phyloP scores from a whole-genome alignment of 92 coral and sea anemone species.

The Actinernus sp. region DNA sequence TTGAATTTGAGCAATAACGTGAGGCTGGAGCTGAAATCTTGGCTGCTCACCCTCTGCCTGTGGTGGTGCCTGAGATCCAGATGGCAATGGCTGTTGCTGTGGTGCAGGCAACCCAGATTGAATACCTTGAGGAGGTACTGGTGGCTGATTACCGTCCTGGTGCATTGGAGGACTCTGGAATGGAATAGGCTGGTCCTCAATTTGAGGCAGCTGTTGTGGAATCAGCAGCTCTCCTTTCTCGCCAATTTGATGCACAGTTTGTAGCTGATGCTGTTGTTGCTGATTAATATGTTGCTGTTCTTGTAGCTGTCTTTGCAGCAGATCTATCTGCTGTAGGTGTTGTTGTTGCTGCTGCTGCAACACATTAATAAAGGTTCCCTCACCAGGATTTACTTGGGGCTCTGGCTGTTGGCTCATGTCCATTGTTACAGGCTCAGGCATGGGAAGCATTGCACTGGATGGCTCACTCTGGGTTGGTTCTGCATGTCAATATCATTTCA shows the following conservation, averaged over 20 bases:
- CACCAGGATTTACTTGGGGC: too few species aligned
- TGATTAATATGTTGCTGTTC: constrained; percentile 91
- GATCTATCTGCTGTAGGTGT: constrained; percentile 85
- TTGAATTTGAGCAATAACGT: constrained; percentile 96
- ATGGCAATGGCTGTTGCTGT: constrained; percentile 6
- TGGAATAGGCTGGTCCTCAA: constrained; percentile 7
- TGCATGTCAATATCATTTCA: too few species aligned
- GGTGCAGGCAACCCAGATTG: too few species aligned
- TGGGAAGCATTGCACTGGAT: too few species aligned
- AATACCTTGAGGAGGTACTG: too few species aligned
- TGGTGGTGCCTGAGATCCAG: constrained; percentile 10
- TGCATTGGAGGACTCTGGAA: constrained; percentile 31
- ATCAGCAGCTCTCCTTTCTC: constrained; percentile 2
- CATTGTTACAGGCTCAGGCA: too few species aligned
- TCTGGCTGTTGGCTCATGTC: too few species aligned
- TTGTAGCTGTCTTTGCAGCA: constrained; percentile 79
- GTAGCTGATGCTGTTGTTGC: constrained; percentile 75
- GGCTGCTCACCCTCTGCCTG: constrained; percentile 41
- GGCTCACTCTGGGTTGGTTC: too few species aligned
- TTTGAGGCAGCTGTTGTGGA: constrained; percentile 27
- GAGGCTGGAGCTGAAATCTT: constrained; percentile 90
- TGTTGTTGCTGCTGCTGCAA: constrained; percentile 89
- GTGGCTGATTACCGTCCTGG: too few species aligned
- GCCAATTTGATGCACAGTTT: too few species aligned
- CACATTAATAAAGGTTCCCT: constrained; percentile 33